Evolutionary conservation across 2,113 vertebrate species (phyloP).

Genomic region (Lipophrys pholis): DNA sequence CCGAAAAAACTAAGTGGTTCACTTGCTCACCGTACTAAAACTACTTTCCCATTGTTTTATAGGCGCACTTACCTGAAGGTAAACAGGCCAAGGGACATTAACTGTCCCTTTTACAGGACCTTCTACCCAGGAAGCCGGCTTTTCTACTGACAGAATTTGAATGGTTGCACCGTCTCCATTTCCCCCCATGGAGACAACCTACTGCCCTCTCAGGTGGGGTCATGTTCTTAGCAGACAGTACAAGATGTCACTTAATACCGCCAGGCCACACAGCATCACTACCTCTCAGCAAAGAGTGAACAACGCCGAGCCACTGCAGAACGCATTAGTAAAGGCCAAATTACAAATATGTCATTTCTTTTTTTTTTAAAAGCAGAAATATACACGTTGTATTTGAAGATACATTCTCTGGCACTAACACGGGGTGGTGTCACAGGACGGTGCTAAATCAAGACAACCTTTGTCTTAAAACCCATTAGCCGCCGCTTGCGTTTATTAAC

Average conservation of each 20-base stretch:
- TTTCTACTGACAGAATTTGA: constrained; percentile 45
- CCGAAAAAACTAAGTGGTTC: constrained; percentile 19
- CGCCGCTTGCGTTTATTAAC: constrained; percentile 2
- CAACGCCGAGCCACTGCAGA: constrained; percentile 12
- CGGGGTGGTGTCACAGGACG: background rate
- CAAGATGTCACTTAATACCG: constrained; percentile 58
- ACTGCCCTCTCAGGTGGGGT: constrained; percentile 54
- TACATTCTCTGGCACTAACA: background rate
- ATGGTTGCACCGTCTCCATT: constrained; percentile 47
- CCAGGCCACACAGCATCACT: constrained; percentile 30
- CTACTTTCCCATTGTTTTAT: constrained; percentile 51
- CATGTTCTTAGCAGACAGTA: constrained; percentile 66
- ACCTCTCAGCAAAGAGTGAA: constrained; percentile 13
- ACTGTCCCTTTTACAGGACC: constrained; percentile 40
- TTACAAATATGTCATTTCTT: background rate
- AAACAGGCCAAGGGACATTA: constrained; percentile 56
- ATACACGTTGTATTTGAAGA: background rate
- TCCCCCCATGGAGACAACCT: constrained; percentile 58
- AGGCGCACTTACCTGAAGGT: constrained; percentile 50
- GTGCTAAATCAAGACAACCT: background rate
- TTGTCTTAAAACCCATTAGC: constrained; percentile 5
- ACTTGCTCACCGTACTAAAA: constrained; percentile 37
- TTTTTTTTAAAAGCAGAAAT: constrained; percentile 6
- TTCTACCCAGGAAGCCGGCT: constrained; percentile 27
- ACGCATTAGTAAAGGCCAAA: constrained; percentile 26